Percentiles rank a stretch among this genome's conserved stretches.
Conservation (phyloP, 2,797 vertebrate genomes). For the Anableps anableps region DNA sequence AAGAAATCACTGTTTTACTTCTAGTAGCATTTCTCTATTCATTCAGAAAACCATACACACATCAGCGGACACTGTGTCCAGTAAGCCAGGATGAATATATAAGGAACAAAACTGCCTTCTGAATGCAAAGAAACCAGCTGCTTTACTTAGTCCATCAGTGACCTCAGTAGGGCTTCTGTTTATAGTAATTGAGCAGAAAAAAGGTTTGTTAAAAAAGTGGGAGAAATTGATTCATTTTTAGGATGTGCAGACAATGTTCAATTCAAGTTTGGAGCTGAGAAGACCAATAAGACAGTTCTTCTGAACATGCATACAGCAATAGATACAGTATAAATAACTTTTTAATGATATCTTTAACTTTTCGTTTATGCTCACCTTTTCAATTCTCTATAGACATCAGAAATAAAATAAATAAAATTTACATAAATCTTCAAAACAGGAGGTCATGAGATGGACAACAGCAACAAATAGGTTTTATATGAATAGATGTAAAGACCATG, state of each 20-base stretch:
- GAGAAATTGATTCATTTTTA: conserved; percentile 67
- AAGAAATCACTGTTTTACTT: conserved; percentile 77
- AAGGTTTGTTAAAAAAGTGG: conserved; percentile 56
- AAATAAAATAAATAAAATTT: background rate
- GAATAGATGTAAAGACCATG: background rate
- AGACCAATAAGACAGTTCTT: too few species aligned
- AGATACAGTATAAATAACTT: background rate
- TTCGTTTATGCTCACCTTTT: background rate
- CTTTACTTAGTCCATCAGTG: conserved; percentile 79
- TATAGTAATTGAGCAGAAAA: conserved; percentile 79
- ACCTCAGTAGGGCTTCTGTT: conserved; percentile 76
- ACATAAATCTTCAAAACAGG: background rate
- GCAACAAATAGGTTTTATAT: background rate
- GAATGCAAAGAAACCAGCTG: conserved; percentile 71
- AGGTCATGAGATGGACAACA: background rate
- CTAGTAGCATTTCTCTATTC: conserved; percentile 73
- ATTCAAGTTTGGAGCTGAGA: conserved; percentile 30
- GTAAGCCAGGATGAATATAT: conserved; percentile 66
- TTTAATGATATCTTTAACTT: background rate
- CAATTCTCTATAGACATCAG: background rate
- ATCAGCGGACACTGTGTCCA: conserved; percentile 48
- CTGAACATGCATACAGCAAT: background rate
- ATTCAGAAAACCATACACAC: conserved; percentile 57
- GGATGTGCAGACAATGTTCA: conserved; percentile 49
- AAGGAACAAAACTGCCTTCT: conserved; percentile 57